Evolutionary conservation across 2,797 vertebrate genomes (phyloP), one percentile per base, ranked within the genome.

Genomic region (Spea hammondii): DNA sequence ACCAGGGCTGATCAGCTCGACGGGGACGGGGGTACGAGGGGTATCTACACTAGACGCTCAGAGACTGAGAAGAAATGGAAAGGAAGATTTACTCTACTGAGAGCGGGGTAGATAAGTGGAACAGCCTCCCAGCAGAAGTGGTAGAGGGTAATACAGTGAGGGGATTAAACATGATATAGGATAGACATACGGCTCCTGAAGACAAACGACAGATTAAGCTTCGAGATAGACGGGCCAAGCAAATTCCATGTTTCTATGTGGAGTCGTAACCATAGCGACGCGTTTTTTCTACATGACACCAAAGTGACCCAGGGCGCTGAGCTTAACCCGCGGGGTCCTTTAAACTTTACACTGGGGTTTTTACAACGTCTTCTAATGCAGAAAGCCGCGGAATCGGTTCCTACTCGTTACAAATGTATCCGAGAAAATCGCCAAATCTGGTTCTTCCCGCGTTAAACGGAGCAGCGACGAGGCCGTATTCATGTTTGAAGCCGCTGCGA

Each of bases 391-490:
- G 10, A 57, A 57, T 12, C 54, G 13, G 54, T 57, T 12, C 1
- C 50, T 51, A 9, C 50, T 9, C 50, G 9, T 57, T 57, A 57
- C 10, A 57, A 2, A 3, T 57, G 54, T 9, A 9, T 9, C 54
- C 54, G 53, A 69, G 72, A 84, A 73, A 86, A 89, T 67, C 79
- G 81, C 83, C 79, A 80, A 76, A 8, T 8, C 83, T 72, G 14
- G n/a, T 17, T 62, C 17, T 62, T 0, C 8, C 4, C 6, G 14
- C 59, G 32, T 32, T 14, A 9, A 62, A 32, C 9, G 59, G 5
- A 62, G 14, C 59, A 3, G 32, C 32, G 32, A 32, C 1, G 32
- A 32, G 1, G 1, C 32, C 32, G 2, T 32, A 32, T 32, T 32
- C 1, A 32, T 32, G 1, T 32, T 32, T 32, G 1, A 32, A 32